Evolutionary conservation across 2,797 vertebrate genomes (phyloP).

Genomic region (Cyclura pinguis): DNA sequence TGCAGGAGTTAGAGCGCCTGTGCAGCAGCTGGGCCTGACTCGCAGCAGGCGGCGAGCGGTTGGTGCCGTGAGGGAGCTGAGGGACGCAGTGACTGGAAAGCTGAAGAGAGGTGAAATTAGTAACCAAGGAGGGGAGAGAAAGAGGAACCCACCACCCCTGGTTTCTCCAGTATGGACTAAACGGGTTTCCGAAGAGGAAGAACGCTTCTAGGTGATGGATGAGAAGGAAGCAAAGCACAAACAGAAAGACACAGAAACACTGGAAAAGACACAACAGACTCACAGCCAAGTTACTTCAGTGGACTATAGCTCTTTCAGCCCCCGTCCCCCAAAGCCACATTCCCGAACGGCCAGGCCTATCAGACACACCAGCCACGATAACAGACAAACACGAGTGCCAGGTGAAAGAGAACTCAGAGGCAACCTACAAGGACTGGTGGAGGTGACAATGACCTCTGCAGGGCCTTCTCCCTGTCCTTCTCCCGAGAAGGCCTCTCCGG

Average conservation of each 20-base stretch:
- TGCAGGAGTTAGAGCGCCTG: constrained; percentile 85
- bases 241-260: background rate
- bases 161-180: background rate
- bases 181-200: background rate
- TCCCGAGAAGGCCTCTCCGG: constrained; percentile 88
- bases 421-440: constrained; percentile 85
- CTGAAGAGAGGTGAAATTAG: constrained; percentile 79
- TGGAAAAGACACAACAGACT: background rate
- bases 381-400: rapidly evolving
- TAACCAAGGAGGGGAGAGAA: constrained; percentile 43
- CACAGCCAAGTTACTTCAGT: background rate
- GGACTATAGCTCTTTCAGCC: background rate
- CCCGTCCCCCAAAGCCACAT: background rate
- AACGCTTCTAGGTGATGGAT: background rate
- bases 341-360: too few relatives aligned
- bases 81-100: constrained; percentile 74
- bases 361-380: rapidly evolving
- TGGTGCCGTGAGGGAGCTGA: constrained; percentile 68
- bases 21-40: constrained; percentile 72
- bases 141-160: background rate
- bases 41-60: constrained; percentile 70
- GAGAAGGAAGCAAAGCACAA: background rate
- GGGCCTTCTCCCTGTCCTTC: constrained; percentile 80
- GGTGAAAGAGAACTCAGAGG: background rate
- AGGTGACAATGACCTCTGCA: constrained; percentile 86